Evolutionary conservation across 2,113 vertebrate species (phyloP).

Genomic region (Diadophis punctatus): DNA sequence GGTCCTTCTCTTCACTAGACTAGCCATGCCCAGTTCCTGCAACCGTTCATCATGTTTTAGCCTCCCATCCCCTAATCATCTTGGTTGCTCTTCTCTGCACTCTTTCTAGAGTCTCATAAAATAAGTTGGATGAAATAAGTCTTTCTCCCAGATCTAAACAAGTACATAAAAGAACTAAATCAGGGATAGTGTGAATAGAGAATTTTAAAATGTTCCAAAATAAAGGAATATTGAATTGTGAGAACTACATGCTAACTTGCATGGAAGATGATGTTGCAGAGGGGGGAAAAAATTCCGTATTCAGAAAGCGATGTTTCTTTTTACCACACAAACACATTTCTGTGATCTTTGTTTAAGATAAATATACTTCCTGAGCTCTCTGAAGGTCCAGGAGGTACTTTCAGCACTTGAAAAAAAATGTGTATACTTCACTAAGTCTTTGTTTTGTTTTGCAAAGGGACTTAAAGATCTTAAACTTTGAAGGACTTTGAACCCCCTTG

Average conservation of each 20-base stretch:
- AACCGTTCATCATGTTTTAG: too few species aligned
- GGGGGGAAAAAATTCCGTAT: not conserved
- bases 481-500: conserved; percentile 52
- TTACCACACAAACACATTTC: conserved; percentile 25
- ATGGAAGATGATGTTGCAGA: conserved; percentile 43
- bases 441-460: not conserved
- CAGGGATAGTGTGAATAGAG: not conserved
- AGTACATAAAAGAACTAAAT: not conserved
- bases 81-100: too few species aligned
- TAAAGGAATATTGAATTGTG: conserved; percentile 40
- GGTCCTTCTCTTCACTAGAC: too few species aligned
- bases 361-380: conserved; percentile 38
- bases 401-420: conserved; percentile 18
- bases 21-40: too few species aligned
- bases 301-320: conserved; percentile 6
- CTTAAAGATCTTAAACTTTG: not conserved
- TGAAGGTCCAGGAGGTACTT: conserved; percentile 50
- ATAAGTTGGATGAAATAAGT: conserved; percentile 27
- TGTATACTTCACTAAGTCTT: not conserved
- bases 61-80: too few species aligned
- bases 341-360: conserved; percentile 24
- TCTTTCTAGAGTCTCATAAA: too few species aligned
- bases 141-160: conserved; percentile 53
- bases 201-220: conserved; percentile 48
- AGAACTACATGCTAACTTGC: conserved; percentile 6